These are phyloP conservation scores for Napeogenes inachia DNA, from an alignment of 2,888 invertebrate genomes.

Conservation along the genomic window DNA sequence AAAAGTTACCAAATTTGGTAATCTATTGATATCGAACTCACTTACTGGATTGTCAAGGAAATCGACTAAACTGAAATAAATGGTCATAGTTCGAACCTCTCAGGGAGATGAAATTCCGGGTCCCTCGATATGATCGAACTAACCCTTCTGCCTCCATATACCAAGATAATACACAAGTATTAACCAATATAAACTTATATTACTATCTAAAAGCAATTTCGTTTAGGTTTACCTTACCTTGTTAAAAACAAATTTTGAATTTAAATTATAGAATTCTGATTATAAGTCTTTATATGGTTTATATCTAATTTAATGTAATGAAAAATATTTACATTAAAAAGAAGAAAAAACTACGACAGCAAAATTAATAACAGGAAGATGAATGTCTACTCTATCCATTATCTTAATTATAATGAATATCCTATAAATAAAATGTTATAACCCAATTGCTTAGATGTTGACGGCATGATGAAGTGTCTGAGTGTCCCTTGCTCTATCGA, in stretches of 20 bases:
- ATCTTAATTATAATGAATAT: neutral
- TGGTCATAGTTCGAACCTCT: slow-evolving; percentile 64
- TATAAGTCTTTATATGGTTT: too few species aligned
- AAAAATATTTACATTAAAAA: too few species aligned
- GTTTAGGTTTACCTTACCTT: too few species aligned
- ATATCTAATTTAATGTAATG: too few species aligned
- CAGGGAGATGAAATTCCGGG: slow-evolving; percentile 66
- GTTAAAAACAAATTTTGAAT: too few species aligned
- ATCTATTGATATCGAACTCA: slow-evolving; percentile 48
- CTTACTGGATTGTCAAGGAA: slow-evolving; percentile 54
- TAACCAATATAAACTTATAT: too few species aligned
- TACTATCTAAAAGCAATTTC: too few species aligned
- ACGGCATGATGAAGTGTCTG: slow-evolving; percentile 47
- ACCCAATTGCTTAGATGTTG: slow-evolving; percentile 14
- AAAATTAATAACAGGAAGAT: too few species aligned
- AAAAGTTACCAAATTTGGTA: slow-evolving; percentile 27
- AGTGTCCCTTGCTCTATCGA: slow-evolving; percentile 54
- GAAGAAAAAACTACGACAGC: too few species aligned
- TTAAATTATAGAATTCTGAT: too few species aligned
- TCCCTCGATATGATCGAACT: slow-evolving; percentile 62
- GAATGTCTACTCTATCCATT: neutral
- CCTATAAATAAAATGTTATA: slow-evolving; percentile 8
- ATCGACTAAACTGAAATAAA: slow-evolving; percentile 68
- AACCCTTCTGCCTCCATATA: slow-evolving; percentile 37
- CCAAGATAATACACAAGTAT: too few species aligned